phyloP scores from a whole-genome alignment of 2,888 invertebrate genomes.

The Chrysodeixis includens region DNA sequence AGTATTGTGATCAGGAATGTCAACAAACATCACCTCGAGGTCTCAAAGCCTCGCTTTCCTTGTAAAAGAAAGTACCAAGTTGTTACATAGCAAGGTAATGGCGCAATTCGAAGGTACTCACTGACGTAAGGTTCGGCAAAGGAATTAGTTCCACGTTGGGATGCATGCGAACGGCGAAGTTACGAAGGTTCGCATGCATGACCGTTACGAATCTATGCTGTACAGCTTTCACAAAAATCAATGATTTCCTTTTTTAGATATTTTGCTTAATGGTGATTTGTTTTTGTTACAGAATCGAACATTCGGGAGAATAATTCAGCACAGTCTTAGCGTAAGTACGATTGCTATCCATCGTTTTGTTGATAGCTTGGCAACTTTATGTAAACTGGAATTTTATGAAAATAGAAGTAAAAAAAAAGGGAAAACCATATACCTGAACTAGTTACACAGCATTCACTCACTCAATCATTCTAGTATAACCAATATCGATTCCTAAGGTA shows the following conservation, averaged over 20 bases:
- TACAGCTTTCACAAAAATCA: conserved; percentile 69
- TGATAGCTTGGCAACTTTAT: too few relatives aligned
- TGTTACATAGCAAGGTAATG: conserved; percentile 26
- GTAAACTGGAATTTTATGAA: too few relatives aligned
- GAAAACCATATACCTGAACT: background rate
- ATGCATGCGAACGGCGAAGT: conserved; percentile 66
- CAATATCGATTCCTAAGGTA: background rate
- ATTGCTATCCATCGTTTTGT: too few relatives aligned
- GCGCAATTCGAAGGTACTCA: conserved; percentile 19
- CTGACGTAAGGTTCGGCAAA: conserved; percentile 32
- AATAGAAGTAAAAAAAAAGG: too few relatives aligned
- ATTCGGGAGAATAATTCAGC: conserved; percentile 18
- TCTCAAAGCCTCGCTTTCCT: conserved; percentile 38
- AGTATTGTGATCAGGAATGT: conserved; percentile 38
- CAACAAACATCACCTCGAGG: conserved; percentile 9
- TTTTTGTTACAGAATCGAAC: conserved; percentile 53
- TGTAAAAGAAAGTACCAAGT: conserved; percentile 45
- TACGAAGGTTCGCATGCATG: conserved; percentile 63
- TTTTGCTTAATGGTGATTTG: conserved; percentile 28
- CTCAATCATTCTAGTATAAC: background rate
- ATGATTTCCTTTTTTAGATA: conserved; percentile 43
- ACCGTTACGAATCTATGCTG: conserved; percentile 63
- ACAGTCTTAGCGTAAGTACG: conserved; percentile 27
- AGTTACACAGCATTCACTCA: background rate
- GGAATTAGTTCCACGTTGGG: conserved; percentile 53